Percentiles rank a stretch among this genome's conserved stretches.
These are phyloP conservation scores for Cottoperca gobio DNA, from an alignment of 2,797 vertebrate species.

Conservation along the genomic window DNA sequence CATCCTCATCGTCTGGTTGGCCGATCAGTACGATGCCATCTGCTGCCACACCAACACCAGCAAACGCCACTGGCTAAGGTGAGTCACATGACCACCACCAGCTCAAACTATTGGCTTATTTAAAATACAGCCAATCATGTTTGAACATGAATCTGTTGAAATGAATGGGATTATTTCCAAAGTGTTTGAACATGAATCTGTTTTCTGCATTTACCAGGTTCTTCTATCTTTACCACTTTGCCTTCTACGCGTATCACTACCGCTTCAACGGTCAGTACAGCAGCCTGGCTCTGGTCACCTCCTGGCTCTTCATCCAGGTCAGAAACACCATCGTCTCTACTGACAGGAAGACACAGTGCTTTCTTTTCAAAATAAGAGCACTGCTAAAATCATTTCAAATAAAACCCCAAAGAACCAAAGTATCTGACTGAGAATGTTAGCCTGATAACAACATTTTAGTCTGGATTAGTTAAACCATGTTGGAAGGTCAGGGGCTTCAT, in stretches of 20 bases:
- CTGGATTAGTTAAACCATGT: not conserved
- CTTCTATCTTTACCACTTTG: conserved; percentile 98
- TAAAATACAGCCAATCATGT: too few species aligned
- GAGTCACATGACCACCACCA: conserved; percentile 12
- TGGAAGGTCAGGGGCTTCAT: not conserved
- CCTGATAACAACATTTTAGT: not conserved
- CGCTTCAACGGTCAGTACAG: conserved; percentile 99
- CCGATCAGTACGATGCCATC: conserved; percentile 97
- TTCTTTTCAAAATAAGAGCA: not conserved
- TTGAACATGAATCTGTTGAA: too few species aligned
- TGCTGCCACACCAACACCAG: conserved; percentile 98
- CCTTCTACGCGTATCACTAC: conserved; percentile 98
- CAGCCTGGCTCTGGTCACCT: conserved; percentile 94
- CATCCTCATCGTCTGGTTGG: conserved; percentile 98
- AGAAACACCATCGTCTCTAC: not conserved
- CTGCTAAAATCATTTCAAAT: too few species aligned
- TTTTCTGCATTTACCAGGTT: conserved; percentile 83
- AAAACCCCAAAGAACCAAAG: not conserved
- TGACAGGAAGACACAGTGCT: not conserved
- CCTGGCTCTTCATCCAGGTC: conserved; percentile 3
- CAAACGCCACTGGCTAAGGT: conserved; percentile 98
- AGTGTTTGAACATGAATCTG: not conserved
- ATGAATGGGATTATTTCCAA: too few species aligned
- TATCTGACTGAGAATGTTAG: too few species aligned
- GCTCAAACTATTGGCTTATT: not conserved